Evolutionary conservation across 1,140 invertebrate genomes (phyloP).

Genomic region (Drosophila guanche): DNA sequence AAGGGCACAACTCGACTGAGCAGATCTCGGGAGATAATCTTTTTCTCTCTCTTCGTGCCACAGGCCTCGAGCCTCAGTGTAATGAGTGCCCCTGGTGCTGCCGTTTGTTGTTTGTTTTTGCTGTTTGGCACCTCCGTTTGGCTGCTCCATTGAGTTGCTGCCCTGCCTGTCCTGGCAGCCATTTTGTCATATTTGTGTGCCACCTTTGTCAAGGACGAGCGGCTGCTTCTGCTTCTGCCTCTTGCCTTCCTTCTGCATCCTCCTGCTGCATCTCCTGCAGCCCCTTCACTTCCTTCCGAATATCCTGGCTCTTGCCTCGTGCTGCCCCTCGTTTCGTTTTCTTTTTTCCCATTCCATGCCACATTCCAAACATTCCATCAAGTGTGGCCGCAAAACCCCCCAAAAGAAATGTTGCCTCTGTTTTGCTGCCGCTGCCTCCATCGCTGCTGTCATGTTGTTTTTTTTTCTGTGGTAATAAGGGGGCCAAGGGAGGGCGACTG

Average conservation of each 20-base stretch:
- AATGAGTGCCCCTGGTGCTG: conserved; percentile 5
- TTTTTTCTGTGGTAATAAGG: conserved; percentile 43
- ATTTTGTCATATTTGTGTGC: conserved; percentile 60
- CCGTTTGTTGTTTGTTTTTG: conserved; percentile 27
- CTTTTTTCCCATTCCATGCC: conserved; percentile 5
- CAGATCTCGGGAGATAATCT: no score
- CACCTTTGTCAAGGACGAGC: conserved; percentile 71
- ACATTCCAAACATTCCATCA: conserved; percentile 19
- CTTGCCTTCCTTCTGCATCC: neutral
- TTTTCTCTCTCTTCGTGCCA: no score
- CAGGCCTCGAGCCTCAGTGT: no score
- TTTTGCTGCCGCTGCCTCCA: conserved; percentile 16
- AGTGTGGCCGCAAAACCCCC: conserved; percentile 28
- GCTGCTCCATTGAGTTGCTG: conserved; percentile 53
- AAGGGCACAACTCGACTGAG: no score
- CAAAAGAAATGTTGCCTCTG: conserved; percentile 24
- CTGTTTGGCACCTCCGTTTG: conserved; percentile 33
- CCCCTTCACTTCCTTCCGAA: neutral
- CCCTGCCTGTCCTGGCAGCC: conserved; percentile 28
- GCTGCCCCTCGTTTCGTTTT: conserved; percentile 7
- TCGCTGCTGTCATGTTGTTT: neutral
- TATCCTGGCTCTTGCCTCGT: conserved; percentile 7
- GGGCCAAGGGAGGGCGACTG: neutral
- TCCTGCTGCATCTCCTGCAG: no score
- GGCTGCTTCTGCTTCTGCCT: conserved; percentile 22